Percentiles rank a stretch among this genome's conserved stretches.
Evolutionary conservation across 2,797 vertebrate species (phyloP).

Genomic region (Acridotheres tristis): DNA sequence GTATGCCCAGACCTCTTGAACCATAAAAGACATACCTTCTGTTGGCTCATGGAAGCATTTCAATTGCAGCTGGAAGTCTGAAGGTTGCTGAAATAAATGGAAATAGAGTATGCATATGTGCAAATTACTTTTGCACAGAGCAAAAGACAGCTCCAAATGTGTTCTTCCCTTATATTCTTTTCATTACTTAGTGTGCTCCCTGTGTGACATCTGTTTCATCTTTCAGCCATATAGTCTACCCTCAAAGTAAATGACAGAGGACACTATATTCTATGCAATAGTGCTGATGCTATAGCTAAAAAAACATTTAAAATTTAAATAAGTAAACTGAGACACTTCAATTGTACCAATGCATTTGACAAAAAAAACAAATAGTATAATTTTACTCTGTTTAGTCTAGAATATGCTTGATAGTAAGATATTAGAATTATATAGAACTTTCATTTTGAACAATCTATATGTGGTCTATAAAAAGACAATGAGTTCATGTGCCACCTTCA

Average conservation of each 20-base stretch:
- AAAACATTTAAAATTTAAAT: background rate
- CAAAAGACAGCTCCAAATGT: background rate
- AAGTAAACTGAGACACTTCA: background rate
- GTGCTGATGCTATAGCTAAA: background rate
- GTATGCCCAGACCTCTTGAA: background rate
- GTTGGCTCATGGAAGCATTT: background rate
- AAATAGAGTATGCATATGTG: background rate
- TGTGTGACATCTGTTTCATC: background rate
- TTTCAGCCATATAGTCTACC: background rate
- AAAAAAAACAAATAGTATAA: background rate
- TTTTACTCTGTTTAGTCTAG: background rate
- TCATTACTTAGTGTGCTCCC: background rate
- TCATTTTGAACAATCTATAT: background rate
- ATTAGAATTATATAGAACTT: background rate
- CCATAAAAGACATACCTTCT: background rate
- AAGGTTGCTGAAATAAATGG: background rate
- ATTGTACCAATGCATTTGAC: background rate
- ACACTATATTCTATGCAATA: background rate
- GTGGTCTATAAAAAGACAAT: background rate
- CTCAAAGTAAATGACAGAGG: background rate
- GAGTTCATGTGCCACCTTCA: background rate
- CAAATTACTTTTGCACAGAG: background rate
- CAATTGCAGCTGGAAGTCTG: background rate
- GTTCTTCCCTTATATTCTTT: background rate
- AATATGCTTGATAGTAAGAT: background rate